Conservation (phyloP, 35 echinoderm and acorn worm species). For the Eucidaris tribuloides region DNA sequence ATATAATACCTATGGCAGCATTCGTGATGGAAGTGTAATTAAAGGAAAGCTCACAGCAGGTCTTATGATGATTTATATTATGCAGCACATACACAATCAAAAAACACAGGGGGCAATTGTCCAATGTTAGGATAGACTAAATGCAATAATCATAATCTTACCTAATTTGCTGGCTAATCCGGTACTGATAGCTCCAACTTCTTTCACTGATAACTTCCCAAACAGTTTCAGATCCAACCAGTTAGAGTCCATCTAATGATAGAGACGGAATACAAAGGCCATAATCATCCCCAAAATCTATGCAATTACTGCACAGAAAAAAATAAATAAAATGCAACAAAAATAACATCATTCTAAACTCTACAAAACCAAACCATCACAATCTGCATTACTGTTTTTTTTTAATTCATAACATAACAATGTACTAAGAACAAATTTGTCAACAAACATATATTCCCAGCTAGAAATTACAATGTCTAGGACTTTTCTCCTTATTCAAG, state of each 20-base stretch:
- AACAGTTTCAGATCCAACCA: conserved; percentile 83
- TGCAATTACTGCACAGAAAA: background rate
- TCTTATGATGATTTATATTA: no score
- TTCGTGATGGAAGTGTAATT: background rate
- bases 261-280: background rate
- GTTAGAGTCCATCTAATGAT: conserved; percentile 73
- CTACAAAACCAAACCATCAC: no score
- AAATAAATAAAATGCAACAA: no score
- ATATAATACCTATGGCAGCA: background rate
- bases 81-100: no score
- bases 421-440: no score
- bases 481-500: no score
- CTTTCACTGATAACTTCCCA: conserved; percentile 47
- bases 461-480: no score
- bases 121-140: background rate
- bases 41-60: background rate
- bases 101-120: background rate
- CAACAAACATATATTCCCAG: no score
- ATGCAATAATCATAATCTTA: background rate
- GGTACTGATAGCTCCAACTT: conserved; percentile 62
- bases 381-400: no score
- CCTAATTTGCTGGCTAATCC: conserved; percentile 70
- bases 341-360: no score
- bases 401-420: no score
- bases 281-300: background rate